Conservation (phyloP, 2,113 vertebrate genomes). For the Theristicus caerulescens region DNA sequence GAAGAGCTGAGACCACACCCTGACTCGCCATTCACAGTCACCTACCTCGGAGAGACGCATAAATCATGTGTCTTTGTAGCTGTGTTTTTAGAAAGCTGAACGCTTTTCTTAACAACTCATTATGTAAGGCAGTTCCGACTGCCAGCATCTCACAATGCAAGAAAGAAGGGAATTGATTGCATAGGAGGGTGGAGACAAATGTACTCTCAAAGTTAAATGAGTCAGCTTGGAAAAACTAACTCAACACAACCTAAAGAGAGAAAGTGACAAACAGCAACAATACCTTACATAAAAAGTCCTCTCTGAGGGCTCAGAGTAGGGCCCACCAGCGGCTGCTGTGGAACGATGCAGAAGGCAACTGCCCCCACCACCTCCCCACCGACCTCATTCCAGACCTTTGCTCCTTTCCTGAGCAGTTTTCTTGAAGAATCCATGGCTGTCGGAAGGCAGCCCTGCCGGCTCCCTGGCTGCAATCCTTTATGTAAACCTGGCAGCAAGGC, state of each 20-base stretch:
- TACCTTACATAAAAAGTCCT: neutral
- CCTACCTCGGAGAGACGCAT: neutral
- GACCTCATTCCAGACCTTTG: neutral
- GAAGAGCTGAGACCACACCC: neutral
- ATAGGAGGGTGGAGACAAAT: slow-evolving; percentile 65
- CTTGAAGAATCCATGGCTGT: neutral
- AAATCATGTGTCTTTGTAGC: neutral
- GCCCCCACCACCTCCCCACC: neutral
- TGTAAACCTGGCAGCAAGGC: slow-evolving; percentile 43
- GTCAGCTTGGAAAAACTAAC: slow-evolving; percentile 66
- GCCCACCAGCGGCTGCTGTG: neutral
- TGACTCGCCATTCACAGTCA: neutral
- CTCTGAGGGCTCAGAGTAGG: neutral
- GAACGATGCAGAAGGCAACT: neutral
- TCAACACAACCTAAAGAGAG: slow-evolving; percentile 35
- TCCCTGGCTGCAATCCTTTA: slow-evolving; percentile 8
- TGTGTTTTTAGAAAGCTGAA: slow-evolving; percentile 27
- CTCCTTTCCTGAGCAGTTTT: neutral
- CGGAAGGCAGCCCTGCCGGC: neutral
- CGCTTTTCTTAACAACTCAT: slow-evolving; percentile 29
- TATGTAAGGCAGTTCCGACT: slow-evolving; percentile 40
- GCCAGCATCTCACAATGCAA: slow-evolving; percentile 50
- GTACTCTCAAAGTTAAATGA: slow-evolving; percentile 53
- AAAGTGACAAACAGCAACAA: slow-evolving; percentile 15
- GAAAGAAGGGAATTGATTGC: slow-evolving; percentile 57